Base-by-base conservation (phyloP, 2,888 invertebrate species). In the Iphiclides podalirius region DNA sequence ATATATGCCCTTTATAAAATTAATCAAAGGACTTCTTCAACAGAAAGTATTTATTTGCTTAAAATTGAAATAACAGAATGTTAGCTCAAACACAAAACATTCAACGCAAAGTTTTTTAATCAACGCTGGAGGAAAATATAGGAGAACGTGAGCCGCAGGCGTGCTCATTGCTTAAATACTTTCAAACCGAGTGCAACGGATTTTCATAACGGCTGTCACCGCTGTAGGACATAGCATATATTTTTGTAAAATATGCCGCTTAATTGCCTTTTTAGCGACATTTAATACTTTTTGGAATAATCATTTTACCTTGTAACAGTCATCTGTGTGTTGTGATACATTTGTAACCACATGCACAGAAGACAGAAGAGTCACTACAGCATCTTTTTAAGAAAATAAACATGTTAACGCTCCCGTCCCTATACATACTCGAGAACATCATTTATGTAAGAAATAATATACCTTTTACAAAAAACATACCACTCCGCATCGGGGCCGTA, bases 81-180 rank as follows among this genome's bases (percentile, higher is more conserved):
- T 51, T 41, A 20, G 38, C 41, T 28, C 23, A 49, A 40, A 38
- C 42, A 38, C 31, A 52, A 47, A 52, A 56, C 55, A 54, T 59
- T 58, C 47, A 50, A 59, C 52, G 53, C 55, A 70, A 75, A 75
- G 70, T 75, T 75, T 76, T 76, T 76, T 76, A 76, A 76, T 76
- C 75, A 75, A 70, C 67, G 63, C 64, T 70, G 70, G 72, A 72
- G 73, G 72, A 69, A 74, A 72, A 71, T 70, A 68, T 67, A 64
- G 64, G 53, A 46, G 47, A 43, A 54, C 52, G 52, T 50, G 49
- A 52, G 59, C 50, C 38, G 39, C 33, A 31, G 34, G 23, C 39
- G 63, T 61, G 39, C 46, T 51, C 55, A 42, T 52, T 39, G 48
- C 34, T 50, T 38, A 36, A 53, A 52, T 52, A 52, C 52, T 47